Evolutionary conservation across 2,113 vertebrate genomes (phyloP), one percentile per base, ranked within the genome.

Genomic region (Octodon degus): DNA sequence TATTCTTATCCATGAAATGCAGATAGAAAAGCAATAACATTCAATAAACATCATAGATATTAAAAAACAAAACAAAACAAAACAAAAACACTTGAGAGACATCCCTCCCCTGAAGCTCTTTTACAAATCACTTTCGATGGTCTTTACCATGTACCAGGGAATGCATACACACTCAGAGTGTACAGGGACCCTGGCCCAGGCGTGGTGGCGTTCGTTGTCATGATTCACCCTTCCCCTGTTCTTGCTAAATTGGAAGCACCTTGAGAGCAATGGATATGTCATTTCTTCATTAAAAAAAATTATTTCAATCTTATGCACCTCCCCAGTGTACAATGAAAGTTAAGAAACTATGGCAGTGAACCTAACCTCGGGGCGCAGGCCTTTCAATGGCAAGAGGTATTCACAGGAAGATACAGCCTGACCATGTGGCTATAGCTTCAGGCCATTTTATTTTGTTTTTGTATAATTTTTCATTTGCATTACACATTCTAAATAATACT

Each of bases 261-360:
- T 74, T 95, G 30, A 96, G 17, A 94, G 27, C 37, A 92, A 74
- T 34, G 25, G 9, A n/a, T 68, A 10, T 86, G 14, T 77, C 12
- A 68, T 96, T 63, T 76, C 20, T 77, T 92, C 30, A 79, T 95
- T n/a, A 70, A 84, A 80, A 94, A 80, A 95, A 47, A 4, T 85
- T 83, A 20, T 40, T 93, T 94, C 47, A 79, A 79, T 80, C 80
- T 91, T 70, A 91, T 30, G 5, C 27, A 53, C 24, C 6, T 86
- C 47, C 74, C 1, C 32, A 10, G 55, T 81, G 27, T 65, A 82
- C 2, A 50, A 93, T 65, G 89, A 74, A 95, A 47, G 92, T 86
- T 76, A 94, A 60, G 11, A 89, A 91, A 60, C 17, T 79, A 47
- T 32, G 30, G 76, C 32, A n/a, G 7, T 58, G 3, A 43, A 60